phyloP scores from a whole-genome alignment of 2,113 vertebrate species.

The Anseranas semipalmata region DNA sequence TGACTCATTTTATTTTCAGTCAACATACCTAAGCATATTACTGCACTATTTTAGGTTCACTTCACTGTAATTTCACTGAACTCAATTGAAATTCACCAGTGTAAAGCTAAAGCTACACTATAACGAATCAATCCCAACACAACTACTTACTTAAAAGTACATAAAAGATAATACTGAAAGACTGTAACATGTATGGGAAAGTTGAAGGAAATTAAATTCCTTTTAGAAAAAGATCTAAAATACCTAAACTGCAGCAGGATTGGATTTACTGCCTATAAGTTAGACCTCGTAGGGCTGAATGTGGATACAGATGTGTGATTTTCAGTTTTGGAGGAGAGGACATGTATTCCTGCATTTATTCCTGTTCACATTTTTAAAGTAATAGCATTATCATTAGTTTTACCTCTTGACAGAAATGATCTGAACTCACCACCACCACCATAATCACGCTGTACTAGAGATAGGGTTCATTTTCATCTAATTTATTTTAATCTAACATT shows the following conservation, averaged over 20 bases:
- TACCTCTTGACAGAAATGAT: neutral
- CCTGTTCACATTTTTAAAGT: neutral
- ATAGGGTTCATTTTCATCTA: neutral
- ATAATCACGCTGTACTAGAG: rapidly evolving
- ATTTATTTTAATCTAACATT: neutral
- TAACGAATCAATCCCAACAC: neutral
- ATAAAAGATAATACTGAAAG: neutral
- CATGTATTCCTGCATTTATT: neutral
- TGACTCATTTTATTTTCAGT: neutral
- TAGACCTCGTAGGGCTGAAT: neutral
- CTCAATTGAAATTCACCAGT: neutral
- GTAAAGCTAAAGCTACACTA: neutral
- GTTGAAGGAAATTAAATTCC: neutral
- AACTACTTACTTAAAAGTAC: neutral
- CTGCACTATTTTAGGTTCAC: neutral
- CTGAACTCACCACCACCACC: neutral
- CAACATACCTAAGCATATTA: neutral
- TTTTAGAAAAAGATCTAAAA: neutral
- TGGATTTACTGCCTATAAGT: neutral
- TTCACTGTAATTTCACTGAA: neutral
- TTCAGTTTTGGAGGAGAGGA: neutral
- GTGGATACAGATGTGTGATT: rapidly evolving
- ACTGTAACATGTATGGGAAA: neutral
- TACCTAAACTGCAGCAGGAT: neutral
- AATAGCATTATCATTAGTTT: neutral